These are phyloP conservation scores for Tarsius wallacei DNA, from an alignment of 2,797 vertebrate species.

Conservation along the genomic window DNA sequence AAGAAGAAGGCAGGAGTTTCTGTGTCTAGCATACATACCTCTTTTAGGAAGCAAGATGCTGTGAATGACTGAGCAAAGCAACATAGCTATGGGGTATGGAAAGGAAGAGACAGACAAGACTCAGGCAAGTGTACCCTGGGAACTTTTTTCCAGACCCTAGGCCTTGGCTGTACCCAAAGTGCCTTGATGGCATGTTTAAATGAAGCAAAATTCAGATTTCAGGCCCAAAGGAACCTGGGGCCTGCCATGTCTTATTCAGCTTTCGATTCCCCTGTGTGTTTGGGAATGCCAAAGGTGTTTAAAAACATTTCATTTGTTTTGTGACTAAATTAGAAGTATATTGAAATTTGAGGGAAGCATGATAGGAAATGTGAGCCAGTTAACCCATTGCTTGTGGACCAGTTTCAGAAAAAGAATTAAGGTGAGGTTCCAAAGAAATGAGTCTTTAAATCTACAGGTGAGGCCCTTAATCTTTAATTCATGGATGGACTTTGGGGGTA, in stretches of 20 bases:
- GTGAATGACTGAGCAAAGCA: neutral
- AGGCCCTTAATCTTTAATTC: neutral
- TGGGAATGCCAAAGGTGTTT: neutral
- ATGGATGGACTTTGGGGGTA: neutral
- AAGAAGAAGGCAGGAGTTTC: neutral
- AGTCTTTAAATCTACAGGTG: neutral
- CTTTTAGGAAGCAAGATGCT: neutral
- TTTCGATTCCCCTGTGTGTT: neutral
- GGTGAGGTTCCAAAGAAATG: neutral
- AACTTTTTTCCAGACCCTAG: neutral
- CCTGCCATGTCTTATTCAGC: neutral
- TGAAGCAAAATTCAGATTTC: neutral
- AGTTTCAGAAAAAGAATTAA: constrained; percentile 7
- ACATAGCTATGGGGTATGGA: no score
- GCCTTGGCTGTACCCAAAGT: neutral
- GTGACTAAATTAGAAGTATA: neutral
- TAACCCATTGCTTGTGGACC: neutral
- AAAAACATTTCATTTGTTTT: neutral
- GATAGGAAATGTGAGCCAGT: neutral
- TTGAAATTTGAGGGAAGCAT: neutral
- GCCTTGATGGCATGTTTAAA: neutral
- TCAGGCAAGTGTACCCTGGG: neutral
- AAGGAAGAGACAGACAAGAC: neutral
- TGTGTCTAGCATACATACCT: neutral
- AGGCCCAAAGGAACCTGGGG: neutral